These are phyloP conservation scores for Salarias fasciatus DNA, from an alignment of 2,797 vertebrate species.

Conservation along the genomic window DNA sequence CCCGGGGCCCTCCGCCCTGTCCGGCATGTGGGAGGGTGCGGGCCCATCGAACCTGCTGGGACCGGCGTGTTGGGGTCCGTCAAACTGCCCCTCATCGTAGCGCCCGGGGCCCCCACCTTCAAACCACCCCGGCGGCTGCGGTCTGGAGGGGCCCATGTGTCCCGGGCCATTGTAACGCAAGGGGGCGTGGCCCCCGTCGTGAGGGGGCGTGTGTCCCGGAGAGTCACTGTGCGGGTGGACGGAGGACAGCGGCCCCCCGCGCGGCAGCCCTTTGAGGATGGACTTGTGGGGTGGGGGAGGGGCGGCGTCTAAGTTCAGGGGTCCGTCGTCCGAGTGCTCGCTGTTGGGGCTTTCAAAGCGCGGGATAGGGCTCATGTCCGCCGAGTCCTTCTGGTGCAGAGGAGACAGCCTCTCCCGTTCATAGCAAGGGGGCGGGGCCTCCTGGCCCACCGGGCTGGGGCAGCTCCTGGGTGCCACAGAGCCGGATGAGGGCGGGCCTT, in stretches of 20 bases:
- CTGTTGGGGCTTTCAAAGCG: conserved; percentile 85
- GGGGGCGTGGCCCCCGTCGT: conserved; percentile 75
- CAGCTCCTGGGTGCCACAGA: conserved; percentile 70
- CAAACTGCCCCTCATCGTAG: conserved; percentile 70
- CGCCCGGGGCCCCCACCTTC: conserved; percentile 63
- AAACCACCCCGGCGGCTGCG: conserved; percentile 74
- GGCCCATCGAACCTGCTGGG: conserved; percentile 85
- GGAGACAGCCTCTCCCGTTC: conserved; percentile 83
- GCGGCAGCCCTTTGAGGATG: conserved; percentile 65
- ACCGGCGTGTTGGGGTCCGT: conserved; percentile 81
- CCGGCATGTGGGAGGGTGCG: conserved; percentile 72
- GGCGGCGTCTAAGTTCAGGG: conserved; percentile 54
- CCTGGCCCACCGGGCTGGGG: conserved; percentile 74
- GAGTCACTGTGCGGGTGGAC: conserved; percentile 64
- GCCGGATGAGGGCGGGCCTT: conserved; percentile 77
- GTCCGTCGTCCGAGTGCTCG: conserved; percentile 79
- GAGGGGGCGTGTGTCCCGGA: conserved; percentile 77
- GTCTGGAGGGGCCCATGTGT: conserved; percentile 75
- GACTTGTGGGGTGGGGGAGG: conserved; percentile 53
- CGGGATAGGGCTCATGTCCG: conserved; percentile 72
- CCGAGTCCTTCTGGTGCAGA: conserved; percentile 66
- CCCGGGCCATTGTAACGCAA: conserved; percentile 83
- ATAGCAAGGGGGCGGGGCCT: conserved; percentile 82
- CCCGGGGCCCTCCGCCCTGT: conserved; percentile 68
- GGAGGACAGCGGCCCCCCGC: fast-evolving